These are phyloP conservation scores for Rhagoletis pomonella DNA, from an alignment of 1,140 invertebrate species.

Conservation along the genomic window DNA sequence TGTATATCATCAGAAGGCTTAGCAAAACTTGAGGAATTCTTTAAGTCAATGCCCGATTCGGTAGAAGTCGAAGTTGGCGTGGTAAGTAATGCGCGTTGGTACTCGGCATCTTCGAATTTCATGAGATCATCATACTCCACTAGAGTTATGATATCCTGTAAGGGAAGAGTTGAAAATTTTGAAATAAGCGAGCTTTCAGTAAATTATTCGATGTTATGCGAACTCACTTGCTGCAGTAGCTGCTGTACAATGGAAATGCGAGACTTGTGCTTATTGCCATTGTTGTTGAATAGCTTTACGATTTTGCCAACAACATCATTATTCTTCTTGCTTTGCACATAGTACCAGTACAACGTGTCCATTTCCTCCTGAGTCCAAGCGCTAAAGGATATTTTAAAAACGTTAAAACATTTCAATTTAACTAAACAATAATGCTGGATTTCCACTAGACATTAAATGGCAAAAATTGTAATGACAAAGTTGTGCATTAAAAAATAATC, in stretches of 20 bases:
- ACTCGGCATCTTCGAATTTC: constrained; percentile 72
- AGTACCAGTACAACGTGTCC: constrained; percentile 80
- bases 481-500: too few species aligned
- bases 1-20: constrained; percentile 70
- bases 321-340: constrained; percentile 77
- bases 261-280: constrained; percentile 77
- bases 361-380: constrained; percentile 80
- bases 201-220: background rate
- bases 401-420: too few species aligned
- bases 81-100: constrained; percentile 66
- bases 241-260: constrained; percentile 78
- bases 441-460: too few species aligned
- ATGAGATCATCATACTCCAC: constrained; percentile 77
- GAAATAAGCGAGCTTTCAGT: background rate
- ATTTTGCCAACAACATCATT: constrained; percentile 79
- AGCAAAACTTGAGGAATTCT: constrained; percentile 61
- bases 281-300: constrained; percentile 78
- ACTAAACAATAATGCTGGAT: too few species aligned
- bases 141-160: constrained; percentile 78
- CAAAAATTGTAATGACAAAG: too few species aligned
- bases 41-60: constrained; percentile 69
- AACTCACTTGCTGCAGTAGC: constrained; percentile 73
- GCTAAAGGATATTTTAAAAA: too few species aligned
- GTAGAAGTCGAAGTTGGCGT: constrained; percentile 65
- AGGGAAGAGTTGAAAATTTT: background rate